These are phyloP conservation scores for Lutjanus erythropterus DNA, from an alignment of 2,113 vertebrate species.

Conservation along the genomic window DNA sequence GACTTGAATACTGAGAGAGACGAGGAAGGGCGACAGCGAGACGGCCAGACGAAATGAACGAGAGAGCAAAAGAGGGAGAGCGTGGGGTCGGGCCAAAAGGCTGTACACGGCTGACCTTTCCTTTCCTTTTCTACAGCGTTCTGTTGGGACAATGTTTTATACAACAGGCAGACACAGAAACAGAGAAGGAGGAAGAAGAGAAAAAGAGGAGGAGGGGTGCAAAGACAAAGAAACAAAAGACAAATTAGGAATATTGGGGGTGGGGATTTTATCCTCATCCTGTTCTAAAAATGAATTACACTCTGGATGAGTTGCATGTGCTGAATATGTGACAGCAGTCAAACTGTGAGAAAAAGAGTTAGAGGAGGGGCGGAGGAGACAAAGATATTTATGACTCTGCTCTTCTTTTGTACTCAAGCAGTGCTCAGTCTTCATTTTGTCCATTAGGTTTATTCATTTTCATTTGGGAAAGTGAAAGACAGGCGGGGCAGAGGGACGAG, in stretches of 20 bases:
- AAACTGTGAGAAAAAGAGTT: slow-evolving; percentile 9
- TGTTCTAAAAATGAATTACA: slow-evolving; percentile 7
- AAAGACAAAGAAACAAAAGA: slow-evolving; percentile 10
- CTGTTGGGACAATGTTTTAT: slow-evolving; percentile 2
- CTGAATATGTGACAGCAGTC: slow-evolving; percentile 20
- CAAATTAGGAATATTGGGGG: slow-evolving; percentile 12
- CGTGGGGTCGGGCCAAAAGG: slow-evolving; percentile 23
- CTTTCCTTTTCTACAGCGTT: slow-evolving; percentile 25
- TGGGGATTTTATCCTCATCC: slow-evolving; percentile 3
- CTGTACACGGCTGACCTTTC: slow-evolving; percentile 43
- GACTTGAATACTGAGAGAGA: background rate
- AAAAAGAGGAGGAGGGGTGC: slow-evolving; percentile 8
- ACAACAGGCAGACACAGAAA: slow-evolving; percentile 1
- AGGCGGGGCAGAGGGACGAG: background rate
- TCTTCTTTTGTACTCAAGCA: slow-evolving; percentile 10
- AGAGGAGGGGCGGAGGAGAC: background rate
- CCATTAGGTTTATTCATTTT: slow-evolving; percentile 17
- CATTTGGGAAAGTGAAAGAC: slow-evolving; percentile 3
- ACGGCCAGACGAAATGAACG: background rate
- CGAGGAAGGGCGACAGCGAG: background rate
- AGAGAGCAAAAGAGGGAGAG: background rate
- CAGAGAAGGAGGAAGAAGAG: background rate
- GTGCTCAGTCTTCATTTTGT: slow-evolving; percentile 6
- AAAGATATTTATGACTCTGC: slow-evolving; percentile 23
- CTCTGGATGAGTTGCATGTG: slow-evolving; percentile 19